Percentiles rank a stretch among this genome's conserved stretches.
Evolutionary conservation across 2,888 invertebrate species (phyloP).

Genomic region (Sphinx pinastri): DNA sequence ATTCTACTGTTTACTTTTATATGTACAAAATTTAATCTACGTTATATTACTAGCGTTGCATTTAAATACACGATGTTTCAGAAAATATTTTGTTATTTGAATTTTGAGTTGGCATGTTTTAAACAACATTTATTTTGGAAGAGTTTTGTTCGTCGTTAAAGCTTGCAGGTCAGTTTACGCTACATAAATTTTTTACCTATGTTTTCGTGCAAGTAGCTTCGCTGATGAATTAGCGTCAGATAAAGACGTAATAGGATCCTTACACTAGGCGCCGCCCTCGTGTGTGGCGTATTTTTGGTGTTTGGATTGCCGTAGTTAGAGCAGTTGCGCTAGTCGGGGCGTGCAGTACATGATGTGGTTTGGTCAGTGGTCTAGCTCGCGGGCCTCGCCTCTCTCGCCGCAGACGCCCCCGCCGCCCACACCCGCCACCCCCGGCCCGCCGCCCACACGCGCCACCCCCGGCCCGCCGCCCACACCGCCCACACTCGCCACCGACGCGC

Average conservation of each 20-base stretch:
- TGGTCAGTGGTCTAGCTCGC: constrained; percentile 78
- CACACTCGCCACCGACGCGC: constrained; percentile 50
- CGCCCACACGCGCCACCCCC: constrained; percentile 52
- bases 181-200: constrained; percentile 47
- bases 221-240: constrained; percentile 35
- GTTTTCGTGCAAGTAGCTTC: constrained; percentile 78
- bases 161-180: constrained; percentile 48
- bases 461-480: constrained; percentile 38
- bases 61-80: constrained; percentile 75
- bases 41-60: constrained; percentile 76
- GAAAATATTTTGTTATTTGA: constrained; percentile 57
- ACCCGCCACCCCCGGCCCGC: constrained; percentile 49
- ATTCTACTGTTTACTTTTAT: constrained; percentile 55
- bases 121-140: constrained; percentile 81
- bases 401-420: constrained; percentile 50
- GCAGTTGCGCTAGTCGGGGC: constrained; percentile 52
- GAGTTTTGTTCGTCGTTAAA: constrained; percentile 64
- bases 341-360: constrained; percentile 75
- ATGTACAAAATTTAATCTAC: constrained; percentile 65
- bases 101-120: constrained; percentile 62
- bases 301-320: constrained; percentile 48
- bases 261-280: constrained; percentile 33
- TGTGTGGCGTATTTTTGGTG: constrained; percentile 55
- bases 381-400: constrained; percentile 69
- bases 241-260: constrained; percentile 4